Percentiles rank a stretch among this genome's conserved stretches.
Evolutionary conservation across 2,797 vertebrate species (phyloP).

Genomic region (Buphagus erythrorhynchus): DNA sequence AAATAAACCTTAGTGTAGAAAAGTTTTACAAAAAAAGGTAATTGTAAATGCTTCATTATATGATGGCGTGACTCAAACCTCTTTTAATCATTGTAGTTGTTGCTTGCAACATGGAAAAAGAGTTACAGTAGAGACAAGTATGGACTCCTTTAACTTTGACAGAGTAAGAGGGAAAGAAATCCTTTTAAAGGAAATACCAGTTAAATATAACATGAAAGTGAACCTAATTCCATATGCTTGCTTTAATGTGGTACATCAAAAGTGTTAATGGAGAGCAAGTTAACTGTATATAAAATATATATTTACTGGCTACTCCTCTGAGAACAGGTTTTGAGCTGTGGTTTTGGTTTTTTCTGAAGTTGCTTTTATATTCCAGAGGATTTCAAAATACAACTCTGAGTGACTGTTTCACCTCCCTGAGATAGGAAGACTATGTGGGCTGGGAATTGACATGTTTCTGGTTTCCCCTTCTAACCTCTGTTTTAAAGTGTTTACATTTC

Average conservation of each 20-base stretch:
- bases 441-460: neutral
- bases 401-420: neutral
- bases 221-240: conserved; percentile 30
- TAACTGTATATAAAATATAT: neutral
- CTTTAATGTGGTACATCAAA: conserved; percentile 65
- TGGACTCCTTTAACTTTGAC: neutral
- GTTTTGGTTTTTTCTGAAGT: neutral
- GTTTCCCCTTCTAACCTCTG: neutral
- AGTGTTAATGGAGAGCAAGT: conserved; percentile 5
- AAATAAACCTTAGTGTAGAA: neutral
- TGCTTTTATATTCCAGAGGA: neutral
- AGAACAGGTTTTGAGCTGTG: neutral
- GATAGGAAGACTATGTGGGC: neutral
- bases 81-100: neutral
- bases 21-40: neutral
- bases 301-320: neutral
- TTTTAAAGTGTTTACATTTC: neutral
- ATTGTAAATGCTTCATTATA: neutral
- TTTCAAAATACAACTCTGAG: conserved; percentile 17
- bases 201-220: conserved; percentile 53
- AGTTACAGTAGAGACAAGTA: neutral
- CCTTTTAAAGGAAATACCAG: conserved; percentile 15
- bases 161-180: neutral
- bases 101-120: neutral
- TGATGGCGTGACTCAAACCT: neutral